A percentile compares a stretch with the other conserved stretches of the same genome.
These are phyloP conservation scores for Sandelia bainsii DNA, from an alignment of 2,797 vertebrate genomes.

Conservation along the genomic window DNA sequence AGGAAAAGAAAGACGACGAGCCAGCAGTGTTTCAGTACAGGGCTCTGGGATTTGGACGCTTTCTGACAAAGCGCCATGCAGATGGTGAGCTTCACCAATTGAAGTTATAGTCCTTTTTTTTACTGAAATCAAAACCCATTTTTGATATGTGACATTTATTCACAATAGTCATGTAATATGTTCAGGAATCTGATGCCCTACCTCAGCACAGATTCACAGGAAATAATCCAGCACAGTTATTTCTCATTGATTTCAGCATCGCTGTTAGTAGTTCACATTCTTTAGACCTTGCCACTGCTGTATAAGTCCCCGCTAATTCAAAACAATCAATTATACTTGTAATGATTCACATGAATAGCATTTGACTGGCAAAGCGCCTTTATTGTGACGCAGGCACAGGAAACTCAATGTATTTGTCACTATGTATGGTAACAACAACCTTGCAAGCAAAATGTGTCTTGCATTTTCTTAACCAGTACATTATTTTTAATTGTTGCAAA, in stretches of 20 bases:
- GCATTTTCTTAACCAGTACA: neutral
- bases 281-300: neutral
- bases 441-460: neutral
- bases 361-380: neutral
- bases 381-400: neutral
- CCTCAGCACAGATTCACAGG: neutral
- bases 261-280: neutral
- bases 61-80: neutral
- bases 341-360: neutral
- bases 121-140: neutral
- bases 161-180: neutral
- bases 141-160: neutral
- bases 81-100: conserved; percentile 9
- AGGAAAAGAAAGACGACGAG: conserved; percentile 15
- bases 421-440: neutral
- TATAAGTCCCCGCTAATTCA: neutral
- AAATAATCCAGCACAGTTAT: conserved; percentile 2
- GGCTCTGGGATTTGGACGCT: neutral
- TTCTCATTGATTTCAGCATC: neutral
- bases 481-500: neutral
- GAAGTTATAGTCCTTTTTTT: neutral
- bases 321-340: neutral
- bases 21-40: conserved; percentile 20
- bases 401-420: conserved; percentile 3
- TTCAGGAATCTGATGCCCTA: neutral